Evolutionary conservation across 2,113 vertebrate genomes (phyloP).

Genomic region (Leptobrachium leishanense): DNA sequence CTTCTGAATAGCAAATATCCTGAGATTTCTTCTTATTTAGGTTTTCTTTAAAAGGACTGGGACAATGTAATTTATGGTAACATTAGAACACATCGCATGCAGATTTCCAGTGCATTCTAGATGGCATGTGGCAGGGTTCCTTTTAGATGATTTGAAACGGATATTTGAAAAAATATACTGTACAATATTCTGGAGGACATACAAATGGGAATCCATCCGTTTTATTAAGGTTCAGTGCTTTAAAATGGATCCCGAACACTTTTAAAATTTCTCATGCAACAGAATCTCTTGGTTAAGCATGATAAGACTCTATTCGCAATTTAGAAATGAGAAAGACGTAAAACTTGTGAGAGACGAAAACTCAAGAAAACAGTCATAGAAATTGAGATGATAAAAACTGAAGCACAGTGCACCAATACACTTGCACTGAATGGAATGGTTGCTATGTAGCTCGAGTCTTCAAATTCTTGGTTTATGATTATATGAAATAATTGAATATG

Average conservation of each 20-base stretch:
- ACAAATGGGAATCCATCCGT: conserved; percentile 54
- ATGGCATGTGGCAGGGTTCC: conserved; percentile 53
- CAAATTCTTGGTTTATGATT: conserved; percentile 18
- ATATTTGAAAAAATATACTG: conserved; percentile 59
- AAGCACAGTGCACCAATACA: neutral
- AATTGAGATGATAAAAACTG: neutral
- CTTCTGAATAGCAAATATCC: conserved; percentile 70
- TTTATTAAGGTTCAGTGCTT: conserved; percentile 47
- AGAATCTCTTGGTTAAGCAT: conserved; percentile 43
- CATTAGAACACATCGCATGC: conserved; percentile 53
- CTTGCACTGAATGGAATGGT: neutral
- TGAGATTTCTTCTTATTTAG: conserved; percentile 62
- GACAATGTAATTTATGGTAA: conserved; percentile 52
- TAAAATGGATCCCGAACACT: conserved; percentile 52
- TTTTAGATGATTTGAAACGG: conserved; percentile 59
- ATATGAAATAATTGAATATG: conserved; percentile 16
- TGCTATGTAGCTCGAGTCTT: neutral
- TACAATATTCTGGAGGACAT: conserved; percentile 57
- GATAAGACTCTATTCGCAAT: conserved; percentile 50
- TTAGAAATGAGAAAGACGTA: conserved; percentile 35
- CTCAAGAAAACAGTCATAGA: neutral
- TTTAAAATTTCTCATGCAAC: conserved; percentile 47
- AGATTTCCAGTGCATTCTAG: conserved; percentile 54
- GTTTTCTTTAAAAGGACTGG: neutral
- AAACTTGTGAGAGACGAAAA: neutral